Percentiles rank a stretch among this genome's conserved stretches.
Conservation (phyloP, 2,888 invertebrate genomes). For the Micoletzkya japonica region DNA sequence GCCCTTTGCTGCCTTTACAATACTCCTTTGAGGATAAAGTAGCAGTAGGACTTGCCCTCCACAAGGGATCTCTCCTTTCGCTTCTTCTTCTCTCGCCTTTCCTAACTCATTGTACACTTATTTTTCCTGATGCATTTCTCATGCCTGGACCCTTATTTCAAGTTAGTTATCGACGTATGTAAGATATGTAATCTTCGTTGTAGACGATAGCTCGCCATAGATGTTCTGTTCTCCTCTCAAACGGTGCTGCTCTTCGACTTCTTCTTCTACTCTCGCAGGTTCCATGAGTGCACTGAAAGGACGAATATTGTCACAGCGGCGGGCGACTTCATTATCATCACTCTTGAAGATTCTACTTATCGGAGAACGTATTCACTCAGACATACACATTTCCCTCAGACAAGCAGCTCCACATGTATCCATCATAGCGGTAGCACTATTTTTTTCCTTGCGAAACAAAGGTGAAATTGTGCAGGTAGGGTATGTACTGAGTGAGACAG, state of each 20-base stretch:
- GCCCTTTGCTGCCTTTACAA: neutral
- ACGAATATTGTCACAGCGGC: neutral
- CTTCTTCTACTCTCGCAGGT: slow-evolving; percentile 13
- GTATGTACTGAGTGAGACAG: slow-evolving; percentile 23
- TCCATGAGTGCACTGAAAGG: neutral
- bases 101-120: neutral
- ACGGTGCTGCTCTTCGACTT: slow-evolving; percentile 16
- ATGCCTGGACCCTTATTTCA: slow-evolving; percentile 4
- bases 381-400: neutral
- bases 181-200: no score
- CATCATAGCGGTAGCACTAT: slow-evolving; percentile 22
- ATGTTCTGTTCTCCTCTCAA: slow-evolving; percentile 19
- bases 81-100: slow-evolving; percentile 22
- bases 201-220: slow-evolving; percentile 11
- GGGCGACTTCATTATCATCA: neutral
- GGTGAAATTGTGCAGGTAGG: no score
- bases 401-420: neutral
- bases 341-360: slow-evolving; percentile 18
- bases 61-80: slow-evolving; percentile 14
- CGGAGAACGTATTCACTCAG: slow-evolving; percentile 16
- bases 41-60: slow-evolving; percentile 1
- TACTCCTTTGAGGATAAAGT: slow-evolving; percentile 6
- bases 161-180: neutral
- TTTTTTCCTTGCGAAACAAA: no score
- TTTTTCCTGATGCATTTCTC: slow-evolving; percentile 17